phyloP scores from a whole-genome alignment of 1,140 invertebrate genomes.

The Charaxes varanes region DNA sequence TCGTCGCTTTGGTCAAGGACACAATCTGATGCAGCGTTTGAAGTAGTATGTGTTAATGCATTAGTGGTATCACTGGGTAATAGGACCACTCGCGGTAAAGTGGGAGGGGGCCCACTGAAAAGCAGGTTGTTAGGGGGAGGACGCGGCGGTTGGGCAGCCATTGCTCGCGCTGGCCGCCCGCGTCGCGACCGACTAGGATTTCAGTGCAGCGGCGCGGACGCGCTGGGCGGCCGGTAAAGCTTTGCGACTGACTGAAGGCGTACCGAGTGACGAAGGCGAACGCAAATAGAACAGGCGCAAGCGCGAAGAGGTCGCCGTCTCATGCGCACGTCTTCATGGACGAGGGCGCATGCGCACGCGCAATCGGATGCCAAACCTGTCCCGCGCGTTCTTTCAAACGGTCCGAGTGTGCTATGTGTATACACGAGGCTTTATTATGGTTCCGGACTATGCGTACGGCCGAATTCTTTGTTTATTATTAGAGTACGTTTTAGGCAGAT shows the following conservation, averaged over 20 bases:
- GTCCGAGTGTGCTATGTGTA: constrained; percentile 45
- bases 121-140: constrained; percentile 57
- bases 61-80: constrained; percentile 37
- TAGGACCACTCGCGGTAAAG: constrained; percentile 49
- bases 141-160: constrained; percentile 69
- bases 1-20: constrained; percentile 39
- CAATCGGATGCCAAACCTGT: constrained; percentile 63
- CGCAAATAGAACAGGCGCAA: constrained; percentile 69
- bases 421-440: constrained; percentile 58
- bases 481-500: constrained; percentile 30
- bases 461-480: constrained; percentile 20
- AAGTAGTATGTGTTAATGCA: constrained; percentile 18
- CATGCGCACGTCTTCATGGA: constrained; percentile 68
- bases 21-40: constrained; percentile 26
- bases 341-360: constrained; percentile 68
- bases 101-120: constrained; percentile 51
- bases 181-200: constrained; percentile 43
- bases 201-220: constrained; percentile 49
- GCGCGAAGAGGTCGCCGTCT: constrained; percentile 68
- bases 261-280: constrained; percentile 65
- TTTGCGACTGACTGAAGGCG: constrained; percentile 69
- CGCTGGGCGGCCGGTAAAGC: constrained; percentile 64
- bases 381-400: constrained; percentile 51
- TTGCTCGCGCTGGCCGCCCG: constrained; percentile 57
- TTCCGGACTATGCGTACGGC: constrained; percentile 49